Percentiles rank a stretch among this genome's conserved stretches.
Evolutionary conservation across 2,888 invertebrate genomes (phyloP).

Genomic region (Lysandra bellargus): DNA sequence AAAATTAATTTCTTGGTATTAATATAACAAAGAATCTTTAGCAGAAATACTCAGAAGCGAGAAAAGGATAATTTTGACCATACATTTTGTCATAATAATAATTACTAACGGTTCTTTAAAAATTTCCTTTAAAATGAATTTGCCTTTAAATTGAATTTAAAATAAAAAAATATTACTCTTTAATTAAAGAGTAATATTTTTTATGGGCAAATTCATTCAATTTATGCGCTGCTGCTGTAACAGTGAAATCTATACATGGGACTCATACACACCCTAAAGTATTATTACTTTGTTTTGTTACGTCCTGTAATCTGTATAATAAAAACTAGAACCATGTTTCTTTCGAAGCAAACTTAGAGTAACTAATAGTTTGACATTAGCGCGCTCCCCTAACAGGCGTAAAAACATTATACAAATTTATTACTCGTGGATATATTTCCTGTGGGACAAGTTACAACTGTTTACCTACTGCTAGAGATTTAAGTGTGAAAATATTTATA

Average conservation of each 20-base stretch:
- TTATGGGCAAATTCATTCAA: too few species aligned
- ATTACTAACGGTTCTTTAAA: too few species aligned
- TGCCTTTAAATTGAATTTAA: too few species aligned
- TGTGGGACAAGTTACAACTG: neutral
- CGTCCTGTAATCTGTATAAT: too few species aligned
- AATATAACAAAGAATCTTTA: neutral
- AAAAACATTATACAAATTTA: slow-evolving; percentile 19
- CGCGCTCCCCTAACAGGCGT: neutral
- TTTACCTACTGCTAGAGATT: slow-evolving; percentile 9
- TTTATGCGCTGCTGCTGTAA: too few species aligned
- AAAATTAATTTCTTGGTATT: neutral
- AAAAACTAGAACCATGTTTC: neutral
- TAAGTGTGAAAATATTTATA: neutral
- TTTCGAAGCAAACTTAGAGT: neutral
- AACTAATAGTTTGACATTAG: neutral
- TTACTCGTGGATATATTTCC: neutral
- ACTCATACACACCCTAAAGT: too few species aligned
- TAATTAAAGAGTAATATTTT: too few species aligned
- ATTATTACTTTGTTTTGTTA: too few species aligned
- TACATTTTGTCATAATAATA: too few species aligned
- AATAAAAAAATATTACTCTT: too few species aligned
- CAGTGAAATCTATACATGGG: too few species aligned
- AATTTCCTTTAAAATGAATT: too few species aligned
- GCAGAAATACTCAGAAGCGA: neutral
- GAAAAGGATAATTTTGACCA: neutral